These are phyloP conservation scores for Limonius californicus DNA, from an alignment of 1,140 invertebrate genomes.

Conservation along the genomic window DNA sequence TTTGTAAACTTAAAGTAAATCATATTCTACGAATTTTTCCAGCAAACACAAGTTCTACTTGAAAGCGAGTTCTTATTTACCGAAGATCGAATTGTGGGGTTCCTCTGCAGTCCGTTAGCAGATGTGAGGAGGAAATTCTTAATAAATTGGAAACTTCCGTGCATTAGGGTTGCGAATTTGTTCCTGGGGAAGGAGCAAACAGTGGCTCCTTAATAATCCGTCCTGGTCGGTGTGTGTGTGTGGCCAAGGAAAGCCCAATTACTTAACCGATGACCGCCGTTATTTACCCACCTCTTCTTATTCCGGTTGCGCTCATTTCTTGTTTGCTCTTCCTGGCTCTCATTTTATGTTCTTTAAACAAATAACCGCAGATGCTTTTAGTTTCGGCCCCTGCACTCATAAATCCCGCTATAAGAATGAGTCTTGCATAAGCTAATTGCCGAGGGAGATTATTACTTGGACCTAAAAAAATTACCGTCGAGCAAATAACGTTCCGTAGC, in stretches of 20 bases:
- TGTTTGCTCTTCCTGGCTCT: constrained; percentile 19
- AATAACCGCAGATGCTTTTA: constrained; percentile 19
- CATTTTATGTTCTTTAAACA: constrained; percentile 17
- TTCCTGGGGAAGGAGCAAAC: not conserved
- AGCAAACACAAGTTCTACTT: no score
- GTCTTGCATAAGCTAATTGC: no score
- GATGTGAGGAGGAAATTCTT: constrained; percentile 9
- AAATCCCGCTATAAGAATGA: no score
- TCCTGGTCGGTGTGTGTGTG: constrained; percentile 4
- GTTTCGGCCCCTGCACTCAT: not conserved
- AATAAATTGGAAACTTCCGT: constrained; percentile 14
- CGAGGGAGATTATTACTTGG: no score
- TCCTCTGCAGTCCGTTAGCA: no score
- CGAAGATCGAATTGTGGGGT: no score
- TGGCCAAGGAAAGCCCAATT: constrained; percentile 36
- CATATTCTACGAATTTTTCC: no score
- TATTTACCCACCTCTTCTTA: constrained; percentile 29
- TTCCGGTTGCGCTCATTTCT: constrained; percentile 6
- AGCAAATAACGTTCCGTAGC: no score
- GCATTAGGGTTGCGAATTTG: not conserved
- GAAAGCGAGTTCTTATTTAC: no score
- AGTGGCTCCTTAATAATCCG: constrained; percentile 5
- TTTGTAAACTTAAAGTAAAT: no score
- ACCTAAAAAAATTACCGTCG: no score
- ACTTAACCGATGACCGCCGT: constrained; percentile 39